Conservation (phyloP, 2,113 vertebrate species). For the Prochilodus magdalenae region DNA sequence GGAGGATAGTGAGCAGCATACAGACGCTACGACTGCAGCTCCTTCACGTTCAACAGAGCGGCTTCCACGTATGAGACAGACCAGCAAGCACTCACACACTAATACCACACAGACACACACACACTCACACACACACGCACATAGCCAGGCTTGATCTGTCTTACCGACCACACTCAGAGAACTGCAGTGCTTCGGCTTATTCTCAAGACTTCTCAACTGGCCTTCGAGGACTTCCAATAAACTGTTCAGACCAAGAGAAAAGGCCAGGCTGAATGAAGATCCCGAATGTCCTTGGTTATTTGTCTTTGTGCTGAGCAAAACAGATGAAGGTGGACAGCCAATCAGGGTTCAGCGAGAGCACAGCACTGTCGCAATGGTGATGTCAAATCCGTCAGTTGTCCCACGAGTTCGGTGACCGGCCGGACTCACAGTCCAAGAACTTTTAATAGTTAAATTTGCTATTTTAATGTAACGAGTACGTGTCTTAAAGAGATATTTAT, state of each 20-base stretch:
- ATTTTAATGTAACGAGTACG: constrained; percentile 57
- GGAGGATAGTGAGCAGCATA: constrained; percentile 99
- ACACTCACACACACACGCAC: background rate
- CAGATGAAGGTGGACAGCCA: constrained; percentile 34
- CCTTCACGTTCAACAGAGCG: constrained; percentile 95
- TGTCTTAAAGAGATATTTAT: constrained; percentile 73
- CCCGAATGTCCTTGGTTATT: constrained; percentile 25
- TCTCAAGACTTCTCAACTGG: constrained; percentile 21
- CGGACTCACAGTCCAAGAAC: constrained; percentile 49
- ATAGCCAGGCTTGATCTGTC: constrained; percentile 31
- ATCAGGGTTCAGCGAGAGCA: constrained; percentile 44
- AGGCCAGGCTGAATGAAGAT: constrained; percentile 31
- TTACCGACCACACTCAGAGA: constrained; percentile 10
- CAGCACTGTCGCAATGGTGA: constrained; percentile 47
- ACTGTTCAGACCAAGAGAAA: constrained; percentile 16
- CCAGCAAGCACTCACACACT: constrained; percentile 62
- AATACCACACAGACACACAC: constrained; percentile 77
- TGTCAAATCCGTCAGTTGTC: constrained; percentile 49
- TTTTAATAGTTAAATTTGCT: constrained; percentile 57
- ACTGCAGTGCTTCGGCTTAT: constrained; percentile 24
- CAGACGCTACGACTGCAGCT: constrained; percentile 96
- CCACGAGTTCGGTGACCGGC: constrained; percentile 40
- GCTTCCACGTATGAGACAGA: constrained; percentile 93
- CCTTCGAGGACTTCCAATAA: constrained; percentile 42
- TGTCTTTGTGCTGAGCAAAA: constrained; percentile 24